Percentiles rank a stretch among this genome's conserved stretches.
Conservation (phyloP, 1,140 invertebrate species). For the Bombus terrestris region DNA sequence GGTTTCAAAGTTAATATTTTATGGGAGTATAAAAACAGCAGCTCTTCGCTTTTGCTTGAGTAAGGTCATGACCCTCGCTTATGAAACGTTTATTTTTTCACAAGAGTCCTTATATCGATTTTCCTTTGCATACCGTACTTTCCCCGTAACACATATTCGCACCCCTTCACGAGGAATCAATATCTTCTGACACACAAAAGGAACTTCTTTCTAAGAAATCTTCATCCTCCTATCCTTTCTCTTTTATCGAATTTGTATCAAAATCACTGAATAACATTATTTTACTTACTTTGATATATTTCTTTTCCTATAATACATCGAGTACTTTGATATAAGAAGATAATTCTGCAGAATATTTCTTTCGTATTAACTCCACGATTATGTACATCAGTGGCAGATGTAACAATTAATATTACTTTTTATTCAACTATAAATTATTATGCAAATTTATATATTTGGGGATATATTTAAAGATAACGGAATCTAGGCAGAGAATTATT, state of each 20-base stretch:
- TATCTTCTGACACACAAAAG: neutral
- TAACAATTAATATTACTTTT: no score
- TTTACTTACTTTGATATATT: neutral
- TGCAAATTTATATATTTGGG: no score
- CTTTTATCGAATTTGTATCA: neutral
- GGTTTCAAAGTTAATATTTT: neutral
- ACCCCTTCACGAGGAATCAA: neutral
- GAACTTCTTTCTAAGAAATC: neutral
- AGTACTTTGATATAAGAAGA: neutral
- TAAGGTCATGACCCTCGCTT: neutral
- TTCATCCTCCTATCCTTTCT: neutral
- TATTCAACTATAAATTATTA: no score
- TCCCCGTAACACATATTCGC: neutral
- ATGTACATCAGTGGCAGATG: no score
- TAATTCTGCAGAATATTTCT: neutral
- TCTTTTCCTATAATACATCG: neutral
- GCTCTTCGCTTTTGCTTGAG: neutral
- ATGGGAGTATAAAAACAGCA: no score
- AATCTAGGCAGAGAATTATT: no score
- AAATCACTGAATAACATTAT: neutral
- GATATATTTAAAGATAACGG: no score
- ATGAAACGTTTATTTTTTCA: neutral
- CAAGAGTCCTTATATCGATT: neutral
- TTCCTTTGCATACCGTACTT: neutral
- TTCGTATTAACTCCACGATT: no score